These are phyloP conservation scores for Cephus pygmeus DNA, from an alignment of 2,888 invertebrate species.

Conservation along the genomic window DNA sequence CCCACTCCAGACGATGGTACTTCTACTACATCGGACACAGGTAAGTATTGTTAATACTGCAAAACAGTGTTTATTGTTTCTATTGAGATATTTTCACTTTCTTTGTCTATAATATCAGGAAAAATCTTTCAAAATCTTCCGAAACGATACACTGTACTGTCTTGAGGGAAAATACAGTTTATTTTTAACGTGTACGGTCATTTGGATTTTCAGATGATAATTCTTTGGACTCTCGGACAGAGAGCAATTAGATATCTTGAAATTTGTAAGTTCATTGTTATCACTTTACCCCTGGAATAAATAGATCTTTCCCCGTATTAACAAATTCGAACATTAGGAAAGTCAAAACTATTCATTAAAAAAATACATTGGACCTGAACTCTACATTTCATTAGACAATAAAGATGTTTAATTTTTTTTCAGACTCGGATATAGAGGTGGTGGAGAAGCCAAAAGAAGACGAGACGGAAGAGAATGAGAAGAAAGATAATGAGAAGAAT, in stretches of 20 bases:
- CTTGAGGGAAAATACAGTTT: not conserved
- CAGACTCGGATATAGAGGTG: conserved; percentile 62
- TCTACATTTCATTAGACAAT: not conserved
- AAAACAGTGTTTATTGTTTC: not conserved
- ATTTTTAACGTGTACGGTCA: not conserved
- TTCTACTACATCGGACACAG: conserved; percentile 45
- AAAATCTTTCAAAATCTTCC: not conserved
- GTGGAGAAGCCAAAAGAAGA: conserved; percentile 52
- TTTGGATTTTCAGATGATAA: not conserved
- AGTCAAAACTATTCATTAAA: not conserved
- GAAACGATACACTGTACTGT: not conserved
- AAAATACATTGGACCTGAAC: not conserved
- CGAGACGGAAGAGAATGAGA: conserved; percentile 17
- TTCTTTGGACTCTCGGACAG: not conserved
- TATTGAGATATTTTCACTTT: not conserved
- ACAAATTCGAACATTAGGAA: not conserved
- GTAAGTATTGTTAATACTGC: conserved; percentile 24
- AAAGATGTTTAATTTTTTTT: not conserved
- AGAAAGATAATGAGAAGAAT: not conserved
- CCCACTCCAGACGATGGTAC: not conserved
- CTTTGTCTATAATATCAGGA: not conserved
- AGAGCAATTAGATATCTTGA: not conserved
- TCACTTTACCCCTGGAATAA: not conserved
- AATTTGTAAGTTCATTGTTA: not conserved
- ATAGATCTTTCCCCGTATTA: not conserved